phyloP scores from a whole-genome alignment of 1,140 invertebrate genomes.

The Drosophila repletoides region DNA sequence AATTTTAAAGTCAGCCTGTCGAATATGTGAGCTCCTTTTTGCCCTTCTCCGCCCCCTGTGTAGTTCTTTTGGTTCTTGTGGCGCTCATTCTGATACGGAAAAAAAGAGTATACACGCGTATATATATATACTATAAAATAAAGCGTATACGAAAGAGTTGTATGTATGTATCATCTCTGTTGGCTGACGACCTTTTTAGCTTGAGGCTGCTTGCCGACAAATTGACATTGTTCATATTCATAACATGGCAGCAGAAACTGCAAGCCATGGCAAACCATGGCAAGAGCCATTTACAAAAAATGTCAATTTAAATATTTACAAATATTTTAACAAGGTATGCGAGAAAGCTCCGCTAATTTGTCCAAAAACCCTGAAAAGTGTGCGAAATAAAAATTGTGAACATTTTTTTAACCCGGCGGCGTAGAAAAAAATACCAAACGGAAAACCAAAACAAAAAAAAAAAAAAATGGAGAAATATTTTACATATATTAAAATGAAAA shows the following conservation, averaged over 20 bases:
- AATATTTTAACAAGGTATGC: conserved; percentile 75
- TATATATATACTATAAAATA: too few species aligned
- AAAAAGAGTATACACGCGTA: neutral
- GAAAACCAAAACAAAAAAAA: neutral
- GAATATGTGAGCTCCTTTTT: neutral
- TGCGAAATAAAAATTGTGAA: conserved; percentile 72
- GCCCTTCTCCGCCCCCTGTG: too few species aligned
- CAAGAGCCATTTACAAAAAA: conserved; percentile 52
- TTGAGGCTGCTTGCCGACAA: conserved; percentile 48
- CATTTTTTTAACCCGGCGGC: conserved; percentile 56
- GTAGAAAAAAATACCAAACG: neutral
- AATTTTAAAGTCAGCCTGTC: conserved; percentile 45
- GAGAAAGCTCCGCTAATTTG: conserved; percentile 55
- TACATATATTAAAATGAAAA: conserved; percentile 43
- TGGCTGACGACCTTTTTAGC: conserved; percentile 26
- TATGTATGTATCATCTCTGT: conserved; percentile 9
- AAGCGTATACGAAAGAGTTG: neutral
- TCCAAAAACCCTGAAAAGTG: conserved; percentile 37
- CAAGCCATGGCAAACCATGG: neutral
- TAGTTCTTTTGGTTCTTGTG: neutral
- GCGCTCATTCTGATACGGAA: neutral
- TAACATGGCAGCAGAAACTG: conserved; percentile 39
- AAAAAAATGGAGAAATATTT: too few species aligned
- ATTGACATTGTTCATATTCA: conserved; percentile 71
- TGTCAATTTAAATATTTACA: conserved; percentile 81